Evolutionary conservation across 2,888 invertebrate genomes (phyloP), one percentile per base, ranked within the genome.

Genomic region (Drosophila kanekoi): DNA sequence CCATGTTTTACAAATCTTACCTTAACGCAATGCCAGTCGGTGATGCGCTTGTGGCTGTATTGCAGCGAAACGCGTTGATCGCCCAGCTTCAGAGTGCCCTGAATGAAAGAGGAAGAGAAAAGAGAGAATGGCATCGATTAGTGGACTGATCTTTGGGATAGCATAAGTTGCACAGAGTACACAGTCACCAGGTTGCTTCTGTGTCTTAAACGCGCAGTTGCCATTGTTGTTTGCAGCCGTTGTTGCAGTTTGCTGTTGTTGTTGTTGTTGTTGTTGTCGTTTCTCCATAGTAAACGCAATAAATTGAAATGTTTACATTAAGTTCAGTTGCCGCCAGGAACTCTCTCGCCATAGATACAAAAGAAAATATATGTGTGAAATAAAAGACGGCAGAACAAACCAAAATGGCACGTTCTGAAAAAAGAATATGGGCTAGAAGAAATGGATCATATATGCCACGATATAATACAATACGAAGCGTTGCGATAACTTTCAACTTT

Each of bases 11-110:
- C 11, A n/a, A 3, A 10, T 4, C 87, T 66, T 76, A 95, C 95
- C 93, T 95, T 95, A 63, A 94, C 94, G 87, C 95, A 95, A 90
- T 94, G 94, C 95, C 95, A 95, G 90, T 95, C 95, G 11, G 90
- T 89, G 18, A 87, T 82, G 0, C 85, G 72, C 14, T 95, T 95
- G 90, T 95, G 95, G 90, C 96, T 96, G 93, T 95, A 96, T 91
- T 96, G 96, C 93, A 96, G 94, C 33, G 95, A 94, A 67, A 96
- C 95, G 68, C 95, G 94, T 54, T 95, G 94, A 90, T 96, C 95
- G 92, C 95, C 95, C 63, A 96, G 93, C 93, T 95, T 94, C 82
- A 96, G 93, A 61, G 95, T 93, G 68, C 96, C 96, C 95, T 96
- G 94, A 89, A 95, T 94, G 94, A 94, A 94, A 91, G 94, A 94